Base-by-base conservation (phyloP, 2,113 vertebrate genomes). In the Eudyptes chrysolophus region DNA sequence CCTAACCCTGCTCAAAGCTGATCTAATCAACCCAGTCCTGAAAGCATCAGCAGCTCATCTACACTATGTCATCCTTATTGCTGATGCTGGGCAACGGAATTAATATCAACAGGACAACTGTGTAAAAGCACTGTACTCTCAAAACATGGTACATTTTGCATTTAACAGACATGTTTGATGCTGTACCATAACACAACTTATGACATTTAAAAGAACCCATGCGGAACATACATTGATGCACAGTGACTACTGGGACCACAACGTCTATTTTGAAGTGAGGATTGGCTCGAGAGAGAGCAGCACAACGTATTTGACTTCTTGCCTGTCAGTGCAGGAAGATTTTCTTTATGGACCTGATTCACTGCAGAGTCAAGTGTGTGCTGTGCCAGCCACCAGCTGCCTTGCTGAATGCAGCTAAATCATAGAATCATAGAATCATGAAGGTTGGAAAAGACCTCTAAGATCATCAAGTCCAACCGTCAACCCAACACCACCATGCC, bases 241-340 rank as follows among this genome's bases (percentile, higher is more conserved):
- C 0, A 0, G 16, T 26, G 21, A 40, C 38, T 54, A 11, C 1
- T 18, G 2, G 7, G 25, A 79, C 66, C 42, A 62, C 2, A 1
- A 32, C 1, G 0, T 22, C 79, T 75, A 9, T 17, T 58, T 6
- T 60, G 24, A 65, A 60, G 27, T 16, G 14, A 70, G n/a, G 34
- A 65, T 51, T 6, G 13, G 24, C 32, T 36, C 9, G 0, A 72
- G 20, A 61, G 32, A 44, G 10, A 76, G 44, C 26, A 71, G 57
- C 38, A 38, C 25, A 17, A 15, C 5, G 9, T 70, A 54, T 54
- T 36, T 60, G 14, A 54, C 30, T 54, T 58, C 57, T 58, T 36
- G 42, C 62, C 18, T 76, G 10, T 14, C 30, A 44, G 16, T 19
- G 32, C 21, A 36, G 21, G 46, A 52, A n/a, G 34, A 34, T 54